Evolutionary conservation across 2,888 invertebrate species (phyloP), one percentile per base, ranked within the genome.

Genomic region (Julus scanicus): DNA sequence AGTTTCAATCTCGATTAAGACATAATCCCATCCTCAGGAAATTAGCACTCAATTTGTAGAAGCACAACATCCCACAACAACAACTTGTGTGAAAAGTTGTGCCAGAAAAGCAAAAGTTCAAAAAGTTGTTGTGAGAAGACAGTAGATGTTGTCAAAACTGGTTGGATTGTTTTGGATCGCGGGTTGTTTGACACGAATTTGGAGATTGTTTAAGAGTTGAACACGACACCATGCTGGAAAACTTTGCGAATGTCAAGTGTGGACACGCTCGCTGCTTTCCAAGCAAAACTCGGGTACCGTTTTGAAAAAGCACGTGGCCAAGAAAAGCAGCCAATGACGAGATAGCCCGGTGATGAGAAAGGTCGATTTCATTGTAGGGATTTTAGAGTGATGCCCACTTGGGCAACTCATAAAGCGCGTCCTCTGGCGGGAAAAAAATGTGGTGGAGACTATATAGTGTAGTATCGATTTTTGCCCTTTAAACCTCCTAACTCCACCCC

Each of bases 351-450:
- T 37, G 71, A 80, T 29, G 13, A 80, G 80, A 80, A 80, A 37
- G 37, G 80, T 80, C 80, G 29, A 80, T 80, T 80, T 37, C 80
- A 29, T 9, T 29, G 80, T 37, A 80, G 80, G 80, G 80, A 80
- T 71, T n/a, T 63, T 63, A 5, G 15, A 57, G 17, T 63, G 29
- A 20, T 71, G 71, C 17, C 29, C n/a, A 11, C 29, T 20, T 0
- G 71, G 71, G 71, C 29, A 20, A 20, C 20, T 71, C 71, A 71
- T 2, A 29, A 80, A 37, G 11, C 37, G 37, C 80, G 37, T 80
- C 80, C 37, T 11, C 20, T n/a, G 63, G 63, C 6, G 63, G 63
- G 20, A 20, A 20, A 44, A 44, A 5, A 44, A 5, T 44, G 44
- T 3, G 44, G 44, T 44, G 44, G 44, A 44, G 44, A 44, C n/a